phyloP scores from a whole-genome alignment of 2,888 invertebrate genomes.

The Barypeithes pellucidus region DNA sequence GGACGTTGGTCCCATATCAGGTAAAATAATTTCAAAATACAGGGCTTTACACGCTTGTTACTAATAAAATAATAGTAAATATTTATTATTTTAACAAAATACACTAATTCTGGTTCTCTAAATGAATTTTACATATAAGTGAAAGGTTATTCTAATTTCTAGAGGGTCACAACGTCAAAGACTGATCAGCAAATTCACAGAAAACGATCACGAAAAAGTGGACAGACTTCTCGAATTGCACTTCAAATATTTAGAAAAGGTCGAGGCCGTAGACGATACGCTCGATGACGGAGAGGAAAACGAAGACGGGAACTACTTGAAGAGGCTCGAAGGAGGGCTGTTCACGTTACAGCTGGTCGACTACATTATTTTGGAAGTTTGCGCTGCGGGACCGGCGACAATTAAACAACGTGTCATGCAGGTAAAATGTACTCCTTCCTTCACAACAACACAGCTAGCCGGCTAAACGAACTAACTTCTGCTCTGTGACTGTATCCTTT shows the following conservation, averaged over 20 bases:
- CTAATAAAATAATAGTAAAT: no score
- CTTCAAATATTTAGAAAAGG: constrained; percentile 96
- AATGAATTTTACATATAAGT: no score
- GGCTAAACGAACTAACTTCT: no score
- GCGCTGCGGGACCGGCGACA: constrained; percentile 73
- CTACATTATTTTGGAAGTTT: constrained; percentile 88
- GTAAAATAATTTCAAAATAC: no score
- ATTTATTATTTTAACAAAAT: no score
- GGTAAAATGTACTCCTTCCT: no score
- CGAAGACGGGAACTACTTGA: constrained; percentile 87
- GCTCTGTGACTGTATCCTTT: no score
- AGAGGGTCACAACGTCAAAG: constrained; percentile 93
- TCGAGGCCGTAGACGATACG: constrained; percentile 86
- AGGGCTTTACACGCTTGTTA: no score
- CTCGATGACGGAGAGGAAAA: constrained; percentile 76
- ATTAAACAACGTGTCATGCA: constrained; percentile 55
- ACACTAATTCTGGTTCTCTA: no score
- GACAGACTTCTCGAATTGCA: constrained; percentile 96
- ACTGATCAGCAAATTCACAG: constrained; percentile 94
- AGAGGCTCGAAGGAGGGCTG: constrained; percentile 91
- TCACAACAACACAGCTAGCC: no score
- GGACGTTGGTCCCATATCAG: no score
- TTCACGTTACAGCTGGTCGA: constrained; percentile 97
- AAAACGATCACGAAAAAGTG: constrained; percentile 98
- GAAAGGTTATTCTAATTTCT: no score